Conservation (phyloP, 2,888 invertebrate genomes). For the Bombylius major region DNA sequence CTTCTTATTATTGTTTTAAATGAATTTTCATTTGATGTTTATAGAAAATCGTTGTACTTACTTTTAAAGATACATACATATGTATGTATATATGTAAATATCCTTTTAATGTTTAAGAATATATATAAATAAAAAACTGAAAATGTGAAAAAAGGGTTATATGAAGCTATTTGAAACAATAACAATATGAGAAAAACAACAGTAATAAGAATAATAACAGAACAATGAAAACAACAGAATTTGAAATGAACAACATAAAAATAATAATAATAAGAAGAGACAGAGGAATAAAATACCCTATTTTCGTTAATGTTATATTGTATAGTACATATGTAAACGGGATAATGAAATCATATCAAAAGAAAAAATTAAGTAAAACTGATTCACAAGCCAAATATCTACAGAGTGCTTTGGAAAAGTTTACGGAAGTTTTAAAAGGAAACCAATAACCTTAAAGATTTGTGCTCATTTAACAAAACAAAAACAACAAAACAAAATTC, state of each 20-base stretch:
- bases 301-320: neutral
- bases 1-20: conserved; percentile 7
- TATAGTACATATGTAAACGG: neutral
- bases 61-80: neutral
- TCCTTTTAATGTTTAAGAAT: neutral
- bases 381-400: too few species aligned
- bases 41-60: neutral
- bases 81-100: neutral
- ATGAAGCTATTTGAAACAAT: neutral
- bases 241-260: neutral
- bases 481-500: too few species aligned
- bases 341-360: too few species aligned
- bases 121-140: too few species aligned
- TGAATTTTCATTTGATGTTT: neutral
- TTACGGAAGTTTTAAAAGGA: too few species aligned
- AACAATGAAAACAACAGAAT: neutral
- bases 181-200: neutral
- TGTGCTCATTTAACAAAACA: too few species aligned
- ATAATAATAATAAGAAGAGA: neutral
- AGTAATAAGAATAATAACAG: neutral
- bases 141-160: neutral
- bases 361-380: too few species aligned
- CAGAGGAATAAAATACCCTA: neutral
- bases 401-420: too few species aligned
- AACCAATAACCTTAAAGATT: too few species aligned